Evolutionary conservation across 2,113 vertebrate genomes (phyloP).

Genomic region (Trichomycterus rosablanca): DNA sequence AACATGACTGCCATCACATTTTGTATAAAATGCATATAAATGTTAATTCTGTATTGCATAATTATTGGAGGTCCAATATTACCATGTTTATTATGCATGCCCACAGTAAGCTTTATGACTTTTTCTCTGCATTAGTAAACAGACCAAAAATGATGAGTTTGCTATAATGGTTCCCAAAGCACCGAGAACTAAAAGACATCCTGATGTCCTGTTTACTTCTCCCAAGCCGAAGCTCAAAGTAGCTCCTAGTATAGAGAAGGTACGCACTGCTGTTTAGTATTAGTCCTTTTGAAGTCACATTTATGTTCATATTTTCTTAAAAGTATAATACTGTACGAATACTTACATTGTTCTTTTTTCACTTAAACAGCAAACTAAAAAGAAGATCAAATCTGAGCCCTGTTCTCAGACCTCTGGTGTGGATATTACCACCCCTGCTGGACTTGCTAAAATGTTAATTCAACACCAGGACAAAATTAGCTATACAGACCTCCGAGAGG

Average conservation of each 20-base stretch:
- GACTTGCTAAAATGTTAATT: constrained; percentile 81
- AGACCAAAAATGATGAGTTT: constrained; percentile 56
- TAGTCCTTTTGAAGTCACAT: too few relatives aligned
- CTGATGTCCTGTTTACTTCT: constrained; percentile 34
- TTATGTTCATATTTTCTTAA: too few relatives aligned
- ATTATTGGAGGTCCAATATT: not conserved
- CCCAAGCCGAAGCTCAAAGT: constrained; percentile 3
- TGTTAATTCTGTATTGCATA: too few relatives aligned
- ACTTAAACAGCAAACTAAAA: constrained; percentile 13
- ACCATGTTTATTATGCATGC: not conserved
- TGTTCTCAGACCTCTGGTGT: constrained; percentile 55
- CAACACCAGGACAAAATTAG: constrained; percentile 74
- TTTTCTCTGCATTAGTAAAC: constrained; percentile 46
- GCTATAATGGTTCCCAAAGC: constrained; percentile 48
- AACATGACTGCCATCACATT: too few relatives aligned
- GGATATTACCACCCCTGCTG: constrained; percentile 74
- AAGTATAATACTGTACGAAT: too few relatives aligned
- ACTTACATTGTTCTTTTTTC: not conserved
- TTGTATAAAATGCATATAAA: too few relatives aligned
- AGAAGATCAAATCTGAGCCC: constrained; percentile 56
- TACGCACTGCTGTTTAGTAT: not conserved
- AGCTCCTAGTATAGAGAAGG: not conserved
- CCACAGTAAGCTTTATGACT: not conserved
- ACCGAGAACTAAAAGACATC: constrained; percentile 24
- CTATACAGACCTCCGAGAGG: constrained; percentile 72